Evolutionary conservation across 2,888 invertebrate species (phyloP).

Genomic region (Spicauda simplicius): DNA sequence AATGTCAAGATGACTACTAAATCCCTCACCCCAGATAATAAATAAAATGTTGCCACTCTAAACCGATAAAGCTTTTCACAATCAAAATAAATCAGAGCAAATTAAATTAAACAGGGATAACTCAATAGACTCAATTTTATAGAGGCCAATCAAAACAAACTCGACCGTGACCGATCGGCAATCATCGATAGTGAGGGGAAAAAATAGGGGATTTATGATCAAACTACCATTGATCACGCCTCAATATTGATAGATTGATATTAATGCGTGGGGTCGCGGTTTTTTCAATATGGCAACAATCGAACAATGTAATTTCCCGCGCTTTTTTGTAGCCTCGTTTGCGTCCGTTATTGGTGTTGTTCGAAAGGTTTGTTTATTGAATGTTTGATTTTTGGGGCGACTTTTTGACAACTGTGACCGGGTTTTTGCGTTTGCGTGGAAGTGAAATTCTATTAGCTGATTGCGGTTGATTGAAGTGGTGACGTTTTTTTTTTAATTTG

Average conservation of each 20-base stretch:
- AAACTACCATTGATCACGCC: slow-evolving; percentile 70
- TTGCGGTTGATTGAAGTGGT: slow-evolving; percentile 28
- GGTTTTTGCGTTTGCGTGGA: slow-evolving; percentile 13
- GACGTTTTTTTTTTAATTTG: slow-evolving; percentile 19
- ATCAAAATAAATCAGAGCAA: slow-evolving; percentile 52
- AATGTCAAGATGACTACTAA: slow-evolving; percentile 12
- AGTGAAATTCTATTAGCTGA: slow-evolving; percentile 30
- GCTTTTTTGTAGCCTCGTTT: slow-evolving; percentile 67
- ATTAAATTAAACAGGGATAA: slow-evolving; percentile 57
- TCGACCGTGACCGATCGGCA: slow-evolving; percentile 59
- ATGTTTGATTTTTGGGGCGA: slow-evolving; percentile 52
- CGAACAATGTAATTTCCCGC: slow-evolving; percentile 70
- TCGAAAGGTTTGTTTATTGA: slow-evolving; percentile 50
- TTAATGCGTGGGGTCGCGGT: slow-evolving; percentile 77
- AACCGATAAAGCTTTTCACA: slow-evolving; percentile 41
- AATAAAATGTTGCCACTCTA: slow-evolving; percentile 35
- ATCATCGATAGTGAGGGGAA: slow-evolving; percentile 66
- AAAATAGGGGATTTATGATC: slow-evolving; percentile 61
- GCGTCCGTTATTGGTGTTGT: slow-evolving; percentile 58
- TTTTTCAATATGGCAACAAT: slow-evolving; percentile 74
- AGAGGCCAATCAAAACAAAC: slow-evolving; percentile 66
- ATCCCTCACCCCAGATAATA: slow-evolving; percentile 35
- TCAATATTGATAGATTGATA: slow-evolving; percentile 83
- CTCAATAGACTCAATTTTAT: slow-evolving; percentile 64
- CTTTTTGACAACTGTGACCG: slow-evolving; percentile 42